Base-by-base conservation (phyloP, 2,888 invertebrate genomes). In the Lasioglossum marginatum region DNA sequence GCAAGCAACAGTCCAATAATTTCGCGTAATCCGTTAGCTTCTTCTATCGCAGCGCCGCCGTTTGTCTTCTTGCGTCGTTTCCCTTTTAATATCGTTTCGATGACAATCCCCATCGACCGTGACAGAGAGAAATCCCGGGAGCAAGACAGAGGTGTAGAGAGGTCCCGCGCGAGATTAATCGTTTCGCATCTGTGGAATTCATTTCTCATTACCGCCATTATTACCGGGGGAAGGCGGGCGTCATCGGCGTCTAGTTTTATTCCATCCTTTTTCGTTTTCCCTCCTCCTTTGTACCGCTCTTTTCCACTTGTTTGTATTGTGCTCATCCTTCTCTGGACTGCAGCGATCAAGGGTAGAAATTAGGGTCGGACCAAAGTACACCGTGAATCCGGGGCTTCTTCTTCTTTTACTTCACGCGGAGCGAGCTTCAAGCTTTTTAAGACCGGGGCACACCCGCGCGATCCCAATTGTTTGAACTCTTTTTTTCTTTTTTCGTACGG, bases 181-280 rank as follows among this genome's bases (percentile, higher is more conserved):
- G 89, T 91, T 92, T 91, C 87, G 88, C 88, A 88, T 71, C 86
- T 84, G 79, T 78, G 87, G 78, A 89, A 91, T 88, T 92, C 89
- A 87, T 92, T 89, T 83, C 87, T 85, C 86, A 80, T 88, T 83
- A 86, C 85, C 80, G 83, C 75, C 79, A 19, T 82, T 81, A 82
- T 89, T 81, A 74, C 78, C 77, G 79, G 16, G 63, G 34, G 2
- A 27, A 27, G 60, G 63, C 73, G 79, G 74, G 37, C 75, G 72
- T 83, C 76, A 68, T 85, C 76, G 76, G 19, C 79, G 57, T 85
- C 37, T 37, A 66, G 43, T 72, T 79, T 72, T n/a, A 57, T 78
- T 83, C 43, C 37, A n/a, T 43, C 45, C 48, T 31, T 57, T 57
- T 48, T 37, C 45, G 14, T 63, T 60, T 43, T 52, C 68, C 73